Evolutionary conservation across 2,113 vertebrate genomes (phyloP), one percentile per base, ranked within the genome.

Genomic region (Argyrosomus japonicus): DNA sequence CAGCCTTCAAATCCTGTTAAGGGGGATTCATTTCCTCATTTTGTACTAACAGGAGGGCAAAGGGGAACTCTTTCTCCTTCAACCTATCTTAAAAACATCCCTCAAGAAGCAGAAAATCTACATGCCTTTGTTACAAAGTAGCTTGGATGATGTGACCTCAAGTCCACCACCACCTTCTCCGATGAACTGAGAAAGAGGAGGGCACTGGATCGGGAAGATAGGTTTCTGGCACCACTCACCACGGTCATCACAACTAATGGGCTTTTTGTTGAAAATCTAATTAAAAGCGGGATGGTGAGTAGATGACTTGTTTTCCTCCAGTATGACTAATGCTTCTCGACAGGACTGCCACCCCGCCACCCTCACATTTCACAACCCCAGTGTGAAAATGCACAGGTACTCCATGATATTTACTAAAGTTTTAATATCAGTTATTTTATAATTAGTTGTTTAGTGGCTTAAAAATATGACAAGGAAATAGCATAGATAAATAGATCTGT

Each of bases 251-350:
- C 67, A 56, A 79, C 88, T 89, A 84, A 91, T 88, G 78, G 81
- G 53, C 83, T 88, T 87, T 87, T 73, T 15, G 47, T 23, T 58
- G 73, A 54, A 79, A 89, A 88, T 85, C 62, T 72, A 80, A 90
- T 86, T 87, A 74, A 76, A 86, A 83, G 54, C n/a, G 1, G 50
- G 67, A 84, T 83, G 72, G 86, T 84, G 85, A 91, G 88, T 80
- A 83, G 64, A 72, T 65, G 85, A 71, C 60, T 84, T 84, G 83
- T 89, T 88, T 86, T 82, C 51, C 77, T 67, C 53, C 67, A 76
- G 51, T 36, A 64, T 84, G 83, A 83, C 81, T 77, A 81, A 89
- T 63, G 60, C 78, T 65, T 82, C 40, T 79, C 1, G 53, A 69
- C 36, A 50, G 51, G 27, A 82, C 27, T 51, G 25, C 25, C 65